These are phyloP conservation scores for Stichopus chloronotus DNA, from an alignment of 35 echinoderm and acorn worm genomes.

Conservation along the genomic window DNA sequence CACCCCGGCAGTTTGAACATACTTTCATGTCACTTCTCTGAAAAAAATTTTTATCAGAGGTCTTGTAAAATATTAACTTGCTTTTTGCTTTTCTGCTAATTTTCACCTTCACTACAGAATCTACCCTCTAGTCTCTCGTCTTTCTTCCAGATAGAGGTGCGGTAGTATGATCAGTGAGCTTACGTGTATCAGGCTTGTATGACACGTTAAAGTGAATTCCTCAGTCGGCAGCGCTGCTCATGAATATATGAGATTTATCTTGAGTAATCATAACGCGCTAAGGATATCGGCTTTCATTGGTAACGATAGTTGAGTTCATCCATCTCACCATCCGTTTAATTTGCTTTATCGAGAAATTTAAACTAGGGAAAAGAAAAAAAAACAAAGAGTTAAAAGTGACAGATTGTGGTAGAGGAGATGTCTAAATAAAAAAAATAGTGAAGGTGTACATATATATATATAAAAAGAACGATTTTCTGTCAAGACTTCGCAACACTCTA, in stretches of 20 bases:
- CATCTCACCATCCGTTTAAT: not conserved
- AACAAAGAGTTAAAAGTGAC: not conserved
- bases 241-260: not conserved
- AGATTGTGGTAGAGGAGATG: not conserved
- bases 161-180: too few relatives aligned
- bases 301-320: not conserved
- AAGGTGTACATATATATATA: not conserved
- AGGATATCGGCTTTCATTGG: not conserved
- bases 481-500: conserved; percentile 7
- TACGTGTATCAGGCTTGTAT: too few relatives aligned
- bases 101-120: too few relatives aligned
- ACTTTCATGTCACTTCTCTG: too few relatives aligned
- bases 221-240: too few relatives aligned
- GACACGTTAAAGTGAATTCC: too few relatives aligned
- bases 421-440: not conserved
- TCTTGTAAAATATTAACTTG: too few relatives aligned
- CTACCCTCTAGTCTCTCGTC: too few relatives aligned
- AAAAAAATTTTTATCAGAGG: too few relatives aligned
- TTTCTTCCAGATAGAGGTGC: too few relatives aligned
- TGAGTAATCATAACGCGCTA: not conserved
- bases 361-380: not conserved
- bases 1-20: too few relatives aligned
- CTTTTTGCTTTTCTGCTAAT: too few relatives aligned
- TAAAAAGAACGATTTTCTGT: not conserved
- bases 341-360: not conserved